Evolutionary conservation across 1,140 invertebrate species (phyloP).

Genomic region (Drosophila kurseongensis): DNA sequence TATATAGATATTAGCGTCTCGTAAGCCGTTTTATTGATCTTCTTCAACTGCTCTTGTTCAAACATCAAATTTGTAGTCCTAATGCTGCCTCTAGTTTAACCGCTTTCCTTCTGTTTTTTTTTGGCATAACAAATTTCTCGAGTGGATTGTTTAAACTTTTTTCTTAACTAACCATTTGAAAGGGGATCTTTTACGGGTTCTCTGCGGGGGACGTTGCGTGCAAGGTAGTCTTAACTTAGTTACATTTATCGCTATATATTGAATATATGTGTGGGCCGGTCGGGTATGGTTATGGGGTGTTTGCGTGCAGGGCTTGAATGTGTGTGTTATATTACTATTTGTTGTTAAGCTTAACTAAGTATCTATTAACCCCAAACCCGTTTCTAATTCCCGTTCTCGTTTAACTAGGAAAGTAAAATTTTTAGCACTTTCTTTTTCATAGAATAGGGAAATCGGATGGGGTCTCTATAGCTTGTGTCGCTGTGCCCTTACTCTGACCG

Average conservation of each 20-base stretch:
- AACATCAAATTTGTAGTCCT: conserved; percentile 27
- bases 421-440: not conserved
- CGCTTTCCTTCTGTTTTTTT: conserved; percentile 24
- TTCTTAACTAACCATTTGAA: conserved; percentile 38
- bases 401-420: not conserved
- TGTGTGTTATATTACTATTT: conserved; percentile 52
- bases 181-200: conserved; percentile 33
- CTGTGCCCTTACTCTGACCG: conserved; percentile 18
- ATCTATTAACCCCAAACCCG: conserved; percentile 1
- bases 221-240: conserved; percentile 62
- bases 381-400: not conserved
- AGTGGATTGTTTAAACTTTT: conserved; percentile 41
- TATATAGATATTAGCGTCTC: conserved; percentile 77
- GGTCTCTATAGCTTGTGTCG: conserved; percentile 21
- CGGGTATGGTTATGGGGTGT: conserved; percentile 27
- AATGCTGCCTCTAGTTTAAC: conserved; percentile 15
- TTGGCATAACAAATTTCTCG: conserved; percentile 69
- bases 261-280: conserved; percentile 43
- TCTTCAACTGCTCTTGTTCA: conserved; percentile 25
- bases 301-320: conserved; percentile 37
- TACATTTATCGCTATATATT: conserved; percentile 63
- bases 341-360: conserved; percentile 53
- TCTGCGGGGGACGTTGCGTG: conserved; percentile 35
- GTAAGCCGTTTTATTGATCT: conserved; percentile 60
- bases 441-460: not conserved